Evolutionary conservation across 2,888 invertebrate species (phyloP), one percentile per base, ranked within the genome.

Genomic region (Biston stratarius): DNA sequence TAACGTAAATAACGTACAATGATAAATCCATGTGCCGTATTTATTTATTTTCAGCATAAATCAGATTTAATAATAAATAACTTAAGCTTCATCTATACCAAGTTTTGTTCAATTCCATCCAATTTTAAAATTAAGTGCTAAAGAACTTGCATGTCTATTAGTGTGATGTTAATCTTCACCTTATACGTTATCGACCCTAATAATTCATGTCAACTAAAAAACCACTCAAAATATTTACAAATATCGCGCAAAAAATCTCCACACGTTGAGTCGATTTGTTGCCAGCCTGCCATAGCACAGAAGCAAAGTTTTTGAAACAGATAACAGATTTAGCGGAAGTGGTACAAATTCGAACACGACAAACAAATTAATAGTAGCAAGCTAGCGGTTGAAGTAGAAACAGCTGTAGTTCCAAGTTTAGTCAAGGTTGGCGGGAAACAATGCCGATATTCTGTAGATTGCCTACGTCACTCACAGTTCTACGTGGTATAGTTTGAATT

Each of bases 341-440:
- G 81, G 80, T 85, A 91, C 90, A 89, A 91, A 94, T 92, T 89
- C 80, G 87, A 89, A 90, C 92, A 91, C 83, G 83, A 88, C 83
- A 91, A 91, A 89, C 92, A 91, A 91, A 93, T 94, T 92, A 92
- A 84, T 83, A 76, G 71, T 68, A 56, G 60, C 38, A 38, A 9
- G 38, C 38, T 38, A 38, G 38, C 61, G 69, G 67, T 61, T 56
- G 14, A 55, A 55, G 55, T 55, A 42, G 89, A 89, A 88, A 85
- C 92, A 91, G 83, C 83, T 91, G 92, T 69, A 11, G 38, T 10
- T 48, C 15, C 40, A 64, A 57, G 64, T 70, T 76, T 57, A 73
- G 68, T 71, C 72, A 73, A 70, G 61, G 53, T 61, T 47, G 33
- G 45, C 42, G 36, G 8, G 12, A 12, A 55, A 55, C 14, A 52